Percentiles rank a stretch among this genome's conserved stretches.
These are phyloP conservation scores for Oceanites oceanicus DNA, from an alignment of 2,113 vertebrate species.

Conservation along the genomic window DNA sequence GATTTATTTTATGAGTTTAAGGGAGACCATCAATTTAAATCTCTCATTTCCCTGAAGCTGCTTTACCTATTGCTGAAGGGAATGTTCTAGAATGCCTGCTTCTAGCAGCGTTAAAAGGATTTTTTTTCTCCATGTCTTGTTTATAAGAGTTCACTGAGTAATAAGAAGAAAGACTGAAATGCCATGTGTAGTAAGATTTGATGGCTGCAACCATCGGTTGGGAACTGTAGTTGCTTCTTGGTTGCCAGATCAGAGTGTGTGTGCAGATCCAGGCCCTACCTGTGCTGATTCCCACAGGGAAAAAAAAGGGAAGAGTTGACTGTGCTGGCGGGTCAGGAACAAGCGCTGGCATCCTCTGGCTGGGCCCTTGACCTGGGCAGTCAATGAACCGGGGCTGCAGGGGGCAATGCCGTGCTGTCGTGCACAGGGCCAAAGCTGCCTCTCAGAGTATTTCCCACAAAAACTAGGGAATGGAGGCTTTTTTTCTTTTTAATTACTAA, in stretches of 20 bases:
- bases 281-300: fast-evolving
- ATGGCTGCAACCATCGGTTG: fast-evolving
- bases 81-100: background rate
- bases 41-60: background rate
- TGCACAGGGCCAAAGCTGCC: fast-evolving
- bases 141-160: background rate
- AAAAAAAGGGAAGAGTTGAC: background rate
- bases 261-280: background rate
- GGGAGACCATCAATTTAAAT: background rate
- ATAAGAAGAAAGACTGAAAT: background rate
- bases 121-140: background rate
- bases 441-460: background rate
- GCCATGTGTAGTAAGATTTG: background rate
- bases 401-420: background rate
- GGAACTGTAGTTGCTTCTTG: background rate
- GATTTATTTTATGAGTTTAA: background rate
- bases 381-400: background rate
- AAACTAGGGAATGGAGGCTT: background rate
- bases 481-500: background rate
- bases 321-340: background rate
- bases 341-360: background rate
- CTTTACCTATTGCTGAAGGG: background rate
- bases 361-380: background rate
- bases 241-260: fast-evolving
- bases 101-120: background rate